These are phyloP conservation scores for Dermolepida albohirtum DNA, from an alignment of 2,888 invertebrate genomes.

Conservation along the genomic window DNA sequence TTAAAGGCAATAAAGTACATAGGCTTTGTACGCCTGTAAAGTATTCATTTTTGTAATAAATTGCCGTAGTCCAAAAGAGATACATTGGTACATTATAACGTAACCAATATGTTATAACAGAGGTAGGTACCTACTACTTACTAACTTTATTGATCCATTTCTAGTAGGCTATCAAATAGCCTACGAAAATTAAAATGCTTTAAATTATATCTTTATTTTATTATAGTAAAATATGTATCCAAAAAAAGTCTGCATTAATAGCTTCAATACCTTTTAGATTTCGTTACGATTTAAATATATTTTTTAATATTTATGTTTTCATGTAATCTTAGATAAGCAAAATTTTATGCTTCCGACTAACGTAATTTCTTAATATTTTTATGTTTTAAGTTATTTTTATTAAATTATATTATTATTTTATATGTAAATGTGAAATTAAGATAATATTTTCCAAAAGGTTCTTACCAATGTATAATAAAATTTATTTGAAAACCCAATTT, in stretches of 20 bases:
- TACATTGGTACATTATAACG: slow-evolving; percentile 21
- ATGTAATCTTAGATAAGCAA: not conserved
- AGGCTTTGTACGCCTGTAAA: too few relatives aligned
- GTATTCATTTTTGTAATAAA: not conserved
- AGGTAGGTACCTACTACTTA: slow-evolving; percentile 30
- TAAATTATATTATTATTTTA: too few relatives aligned
- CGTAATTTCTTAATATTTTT: not conserved
- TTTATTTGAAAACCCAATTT: too few relatives aligned
- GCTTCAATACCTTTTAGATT: not conserved
- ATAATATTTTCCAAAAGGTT: too few relatives aligned
- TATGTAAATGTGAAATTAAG: too few relatives aligned
- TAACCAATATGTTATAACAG: slow-evolving; percentile 39
- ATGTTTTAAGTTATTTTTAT: not conserved
- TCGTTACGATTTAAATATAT: not conserved
- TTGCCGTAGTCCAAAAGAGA: not conserved
- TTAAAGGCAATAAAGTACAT: too few relatives aligned
- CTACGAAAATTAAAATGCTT: slow-evolving; percentile 8
- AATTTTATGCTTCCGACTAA: too few relatives aligned
- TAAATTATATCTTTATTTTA: slow-evolving; percentile 3
- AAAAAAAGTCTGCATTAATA: not conserved
- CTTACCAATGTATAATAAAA: too few relatives aligned
- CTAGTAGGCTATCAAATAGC: slow-evolving; percentile 36
- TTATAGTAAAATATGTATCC: not conserved
- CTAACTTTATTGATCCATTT: slow-evolving; percentile 40
- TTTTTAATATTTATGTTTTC: not conserved